phyloP scores from a whole-genome alignment of 2,113 vertebrate species.

The Leptobrachium ailaonicum region DNA sequence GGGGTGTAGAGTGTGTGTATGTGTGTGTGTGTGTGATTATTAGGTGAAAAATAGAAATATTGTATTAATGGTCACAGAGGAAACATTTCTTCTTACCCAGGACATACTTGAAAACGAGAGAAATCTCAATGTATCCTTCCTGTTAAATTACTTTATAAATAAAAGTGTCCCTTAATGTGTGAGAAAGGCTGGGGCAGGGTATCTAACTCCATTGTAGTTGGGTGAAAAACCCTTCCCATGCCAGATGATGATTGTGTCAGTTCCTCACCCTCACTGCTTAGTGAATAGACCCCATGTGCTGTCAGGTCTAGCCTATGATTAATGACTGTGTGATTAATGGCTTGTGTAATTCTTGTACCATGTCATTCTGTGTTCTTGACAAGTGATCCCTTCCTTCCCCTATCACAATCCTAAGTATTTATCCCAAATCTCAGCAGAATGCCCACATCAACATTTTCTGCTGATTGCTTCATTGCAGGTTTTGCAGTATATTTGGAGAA shows the following conservation, averaged over 20 bases:
- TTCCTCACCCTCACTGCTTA: background rate
- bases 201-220: no score
- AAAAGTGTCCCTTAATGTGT: no score
- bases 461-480: constrained; percentile 8
- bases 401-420: background rate
- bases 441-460: constrained; percentile 4
- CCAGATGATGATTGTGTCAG: background rate
- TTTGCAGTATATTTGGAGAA: constrained; percentile 10
- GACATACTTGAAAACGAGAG: no score
- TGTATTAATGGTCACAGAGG: no score
- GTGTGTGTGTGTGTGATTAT: no score
- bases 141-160: no score
- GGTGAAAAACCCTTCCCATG: no score
- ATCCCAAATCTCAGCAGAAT: constrained; percentile 16
- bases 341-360: constrained; percentile 10
- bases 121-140: no score
- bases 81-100: no score
- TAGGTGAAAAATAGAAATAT: no score
- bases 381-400: constrained; percentile 10
- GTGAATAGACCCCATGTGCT: constrained; percentile 1
- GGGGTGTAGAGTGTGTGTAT: background rate
- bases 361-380: constrained; percentile 30
- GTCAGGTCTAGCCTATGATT: constrained; percentile 16
- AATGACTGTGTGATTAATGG: constrained; percentile 6
- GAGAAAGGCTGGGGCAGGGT: no score